These are phyloP conservation scores for Paradoxurus hermaphroditus DNA, from an alignment of 2,113 vertebrate species.

Conservation along the genomic window DNA sequence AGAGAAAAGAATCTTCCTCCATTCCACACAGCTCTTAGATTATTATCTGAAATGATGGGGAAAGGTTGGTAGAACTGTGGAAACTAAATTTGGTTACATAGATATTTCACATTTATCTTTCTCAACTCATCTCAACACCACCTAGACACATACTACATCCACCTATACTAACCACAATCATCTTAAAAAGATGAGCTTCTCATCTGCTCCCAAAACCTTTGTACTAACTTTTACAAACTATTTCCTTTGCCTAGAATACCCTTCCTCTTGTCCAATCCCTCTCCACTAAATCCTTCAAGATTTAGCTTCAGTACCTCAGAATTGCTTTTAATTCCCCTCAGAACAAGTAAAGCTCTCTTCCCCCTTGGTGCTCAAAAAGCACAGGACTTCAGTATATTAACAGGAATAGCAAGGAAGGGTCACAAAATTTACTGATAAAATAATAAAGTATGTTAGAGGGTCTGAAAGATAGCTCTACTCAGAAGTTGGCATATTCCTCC, in stretches of 20 bases:
- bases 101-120: conserved; percentile 27
- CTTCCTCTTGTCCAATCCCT: background rate
- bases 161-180: conserved; percentile 8
- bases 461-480: background rate
- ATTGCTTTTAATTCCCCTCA: conserved; percentile 27
- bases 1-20: background rate
- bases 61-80: background rate
- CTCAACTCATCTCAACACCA: background rate
- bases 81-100: conserved; percentile 21
- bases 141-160: background rate
- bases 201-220: background rate
- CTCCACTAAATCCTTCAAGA: conserved; percentile 23
- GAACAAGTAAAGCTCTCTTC: conserved; percentile 11
- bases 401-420: conserved; percentile 8
- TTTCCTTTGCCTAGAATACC: background rate
- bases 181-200: conserved; percentile 16
- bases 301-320: conserved; percentile 25
- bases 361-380: background rate
- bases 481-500: background rate
- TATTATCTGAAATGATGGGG: conserved; percentile 12
- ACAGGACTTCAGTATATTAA: background rate
- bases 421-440: conserved; percentile 28
- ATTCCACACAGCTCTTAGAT: conserved; percentile 25
- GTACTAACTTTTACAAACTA: background rate
- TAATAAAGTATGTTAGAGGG: background rate